Base-by-base conservation (phyloP, 2,888 invertebrate species). In the Cremastinae sp. region DNA sequence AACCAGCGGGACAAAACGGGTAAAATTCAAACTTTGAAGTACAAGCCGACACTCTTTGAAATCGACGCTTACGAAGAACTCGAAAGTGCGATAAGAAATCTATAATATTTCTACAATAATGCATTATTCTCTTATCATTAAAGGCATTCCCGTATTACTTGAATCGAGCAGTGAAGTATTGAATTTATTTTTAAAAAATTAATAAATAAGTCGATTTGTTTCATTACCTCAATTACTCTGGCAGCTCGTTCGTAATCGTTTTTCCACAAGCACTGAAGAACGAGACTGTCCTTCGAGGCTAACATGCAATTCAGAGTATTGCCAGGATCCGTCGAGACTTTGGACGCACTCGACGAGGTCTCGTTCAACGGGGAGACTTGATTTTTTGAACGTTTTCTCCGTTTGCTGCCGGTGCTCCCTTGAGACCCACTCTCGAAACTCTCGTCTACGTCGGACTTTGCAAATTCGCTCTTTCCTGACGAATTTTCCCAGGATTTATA, bases 191-290 rank as follows among this genome's bases (percentile, higher is more conserved):
- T 47, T 14, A 47, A 0, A 2, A 47, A 5, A 14, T 47, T 9
- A 1, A 41, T n/a, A 1, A n/a, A n/a, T n/a, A n/a, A n/a, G n/a
- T n/a, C n/a, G n/a, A n/a, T n/a, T n/a, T n/a, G n/a, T n/a, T n/a
- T n/a, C n/a, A n/a, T 91, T 91, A 96, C 96, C 94, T 95, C 93
- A 81, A 96, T 93, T 75, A 96, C 95, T 90, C 95, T 93, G 83
- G 93, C 93, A 0, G 95, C 96, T 90, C 94, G 94, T 4, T 92
- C 91, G 80, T 94, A 94, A 86, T 96, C 94, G 71, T 93, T 93
- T 75, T 93, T 93, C 83, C 94, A 94, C 47, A 97, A 90, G 49
- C 96, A 96, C 86, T 95, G 91, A 43, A 94, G 92, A n/a, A 96
- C 93, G 51, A 96, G 90, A 79, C 94, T 94, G 79, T 94, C 94